A percentile compares a stretch with the other conserved stretches of the same genome.
Evolutionary conservation across 2,888 invertebrate species (phyloP).

Genomic region (Arrhopalites spinosus): DNA sequence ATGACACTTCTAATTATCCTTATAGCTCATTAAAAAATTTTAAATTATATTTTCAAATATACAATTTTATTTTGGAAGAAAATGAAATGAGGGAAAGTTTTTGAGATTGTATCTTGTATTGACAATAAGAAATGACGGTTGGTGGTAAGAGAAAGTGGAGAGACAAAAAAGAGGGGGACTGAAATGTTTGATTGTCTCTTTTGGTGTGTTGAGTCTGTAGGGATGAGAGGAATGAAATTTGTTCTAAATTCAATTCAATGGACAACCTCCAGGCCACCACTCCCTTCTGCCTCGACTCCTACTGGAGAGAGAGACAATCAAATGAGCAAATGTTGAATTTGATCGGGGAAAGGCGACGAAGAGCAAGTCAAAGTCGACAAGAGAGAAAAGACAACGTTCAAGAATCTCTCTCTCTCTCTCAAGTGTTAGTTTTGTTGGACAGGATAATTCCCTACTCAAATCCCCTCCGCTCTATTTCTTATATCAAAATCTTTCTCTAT

Average conservation of each 20-base stretch:
- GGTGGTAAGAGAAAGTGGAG: neutral
- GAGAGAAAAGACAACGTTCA: too few relatives aligned
- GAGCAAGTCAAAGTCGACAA: too few relatives aligned
- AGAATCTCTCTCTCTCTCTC: neutral
- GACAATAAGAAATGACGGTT: neutral
- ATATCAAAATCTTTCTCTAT: too few relatives aligned
- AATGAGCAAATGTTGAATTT: slow-evolving; percentile 11
- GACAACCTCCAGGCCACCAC: neutral
- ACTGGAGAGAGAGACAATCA: slow-evolving; percentile 11
- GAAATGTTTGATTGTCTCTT: neutral
- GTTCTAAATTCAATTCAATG: neutral
- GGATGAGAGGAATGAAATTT: too few relatives aligned
- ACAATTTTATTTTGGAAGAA: too few relatives aligned
- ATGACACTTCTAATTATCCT: too few relatives aligned
- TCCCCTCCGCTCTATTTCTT: neutral
- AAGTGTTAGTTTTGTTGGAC: neutral
- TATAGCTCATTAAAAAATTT: too few relatives aligned
- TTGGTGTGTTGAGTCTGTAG: too few relatives aligned
- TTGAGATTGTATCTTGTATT: neutral
- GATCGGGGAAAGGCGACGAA: neutral
- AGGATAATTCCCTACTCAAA: neutral
- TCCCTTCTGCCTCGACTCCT: neutral
- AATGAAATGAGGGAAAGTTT: too few relatives aligned
- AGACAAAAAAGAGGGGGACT: neutral
- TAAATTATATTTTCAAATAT: too few relatives aligned